Evolutionary conservation across 1,140 invertebrate species (phyloP).

Genomic region (Drosophila tristis): DNA sequence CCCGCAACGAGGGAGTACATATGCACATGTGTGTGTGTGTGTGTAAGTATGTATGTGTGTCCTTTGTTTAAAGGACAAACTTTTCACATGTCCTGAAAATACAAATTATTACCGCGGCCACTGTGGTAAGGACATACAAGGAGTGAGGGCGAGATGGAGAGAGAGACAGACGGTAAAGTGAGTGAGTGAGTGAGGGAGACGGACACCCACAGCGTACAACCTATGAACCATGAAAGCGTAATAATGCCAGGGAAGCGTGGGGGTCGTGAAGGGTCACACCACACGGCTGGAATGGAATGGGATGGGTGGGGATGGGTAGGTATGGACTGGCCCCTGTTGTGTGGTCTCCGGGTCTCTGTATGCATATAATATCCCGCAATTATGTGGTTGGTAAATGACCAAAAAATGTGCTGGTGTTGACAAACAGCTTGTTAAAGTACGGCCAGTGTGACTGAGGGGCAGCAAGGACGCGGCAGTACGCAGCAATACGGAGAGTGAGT

Average conservation of each 20-base stretch:
- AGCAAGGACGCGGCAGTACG: neutral
- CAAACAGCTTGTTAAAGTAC: constrained; percentile 74
- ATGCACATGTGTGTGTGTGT: constrained; percentile 7
- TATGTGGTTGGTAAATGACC: constrained; percentile 81
- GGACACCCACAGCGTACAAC: constrained; percentile 64
- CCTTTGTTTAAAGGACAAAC: constrained; percentile 75
- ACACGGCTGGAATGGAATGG: neutral
- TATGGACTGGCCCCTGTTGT: too few relatives aligned
- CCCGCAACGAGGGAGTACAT: constrained; percentile 22
- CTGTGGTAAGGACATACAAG: constrained; percentile 30
- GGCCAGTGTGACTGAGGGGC: too few relatives aligned
- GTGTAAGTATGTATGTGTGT: too few relatives aligned
- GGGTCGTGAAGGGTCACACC: constrained; percentile 6
- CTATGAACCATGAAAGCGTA: constrained; percentile 79
- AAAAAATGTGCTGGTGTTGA: constrained; percentile 82
- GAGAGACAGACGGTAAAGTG: neutral
- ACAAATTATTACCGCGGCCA: constrained; percentile 55
- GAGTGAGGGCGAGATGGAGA: constrained; percentile 16
- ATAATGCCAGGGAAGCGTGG: constrained; percentile 49
- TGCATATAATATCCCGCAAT: constrained; percentile 80
- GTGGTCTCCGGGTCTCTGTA: constrained; percentile 31
- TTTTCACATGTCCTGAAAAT: constrained; percentile 68
- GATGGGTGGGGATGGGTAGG: neutral
- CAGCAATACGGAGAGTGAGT: constrained; percentile 26
- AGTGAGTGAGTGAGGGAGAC: too few relatives aligned